phyloP scores from a whole-genome alignment of 2,797 vertebrate genomes.

The Aldrovandia affinis region DNA sequence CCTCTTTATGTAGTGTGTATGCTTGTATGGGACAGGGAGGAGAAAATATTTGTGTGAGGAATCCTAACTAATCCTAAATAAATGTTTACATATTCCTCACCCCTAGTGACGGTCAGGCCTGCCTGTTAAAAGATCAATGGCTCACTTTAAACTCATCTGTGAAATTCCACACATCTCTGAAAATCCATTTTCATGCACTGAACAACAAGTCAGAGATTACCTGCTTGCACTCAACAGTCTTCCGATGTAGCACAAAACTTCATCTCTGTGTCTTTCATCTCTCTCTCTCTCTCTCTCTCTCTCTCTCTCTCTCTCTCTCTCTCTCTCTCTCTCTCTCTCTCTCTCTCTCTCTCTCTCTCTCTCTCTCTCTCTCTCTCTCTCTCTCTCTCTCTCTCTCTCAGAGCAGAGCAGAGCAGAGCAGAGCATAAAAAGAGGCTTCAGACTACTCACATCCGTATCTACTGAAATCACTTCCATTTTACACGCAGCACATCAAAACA shows the following conservation, averaged over 20 bases:
- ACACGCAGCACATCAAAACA: neutral
- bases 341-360: too few relatives aligned
- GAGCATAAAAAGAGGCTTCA: neutral
- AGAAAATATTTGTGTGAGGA: neutral
- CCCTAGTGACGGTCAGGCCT: neutral
- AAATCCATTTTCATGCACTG: constrained; percentile 17
- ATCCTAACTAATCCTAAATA: neutral
- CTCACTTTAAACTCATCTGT: neutral
- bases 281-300: neutral
- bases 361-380: neutral
- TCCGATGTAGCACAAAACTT: neutral
- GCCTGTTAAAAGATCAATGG: neutral
- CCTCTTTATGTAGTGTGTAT: neutral
- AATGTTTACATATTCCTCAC: neutral
- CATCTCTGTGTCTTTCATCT: neutral
- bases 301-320: too few relatives aligned
- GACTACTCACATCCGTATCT: neutral
- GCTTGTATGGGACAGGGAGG: neutral
- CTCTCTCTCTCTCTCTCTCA: too few relatives aligned
- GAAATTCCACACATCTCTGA: neutral
- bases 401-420: neutral
- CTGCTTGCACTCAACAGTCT: constrained; percentile 2
- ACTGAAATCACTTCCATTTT: neutral
- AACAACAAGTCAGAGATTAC: neutral
- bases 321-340: too few relatives aligned